A percentile compares a stretch with the other conserved stretches of the same genome.
Conservation (phyloP, 1,140 invertebrate species). For the Pachypsylla venusta region DNA sequence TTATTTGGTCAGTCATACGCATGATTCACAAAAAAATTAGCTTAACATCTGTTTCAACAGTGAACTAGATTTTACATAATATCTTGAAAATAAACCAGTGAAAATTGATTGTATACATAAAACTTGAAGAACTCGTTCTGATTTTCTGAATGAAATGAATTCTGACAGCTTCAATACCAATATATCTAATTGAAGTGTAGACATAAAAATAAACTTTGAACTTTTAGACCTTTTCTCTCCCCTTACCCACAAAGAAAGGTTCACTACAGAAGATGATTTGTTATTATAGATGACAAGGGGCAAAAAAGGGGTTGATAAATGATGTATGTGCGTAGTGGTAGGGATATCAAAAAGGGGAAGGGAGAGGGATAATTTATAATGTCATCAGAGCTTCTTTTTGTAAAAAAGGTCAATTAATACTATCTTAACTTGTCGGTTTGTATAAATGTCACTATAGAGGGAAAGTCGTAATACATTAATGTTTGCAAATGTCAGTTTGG, state of each 20-base stretch:
- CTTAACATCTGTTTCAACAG: too few relatives aligned
- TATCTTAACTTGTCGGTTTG: constrained; percentile 9
- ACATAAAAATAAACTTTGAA: constrained; percentile 3
- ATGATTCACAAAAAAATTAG: too few relatives aligned
- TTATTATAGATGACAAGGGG: constrained; percentile 9
- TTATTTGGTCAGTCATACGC: too few relatives aligned
- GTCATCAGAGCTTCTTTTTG: constrained; percentile 8
- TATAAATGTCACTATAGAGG: constrained; percentile 6
- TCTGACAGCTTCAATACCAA: background rate
- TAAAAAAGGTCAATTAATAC: constrained; percentile 9
- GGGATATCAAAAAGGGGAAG: constrained; percentile 2
- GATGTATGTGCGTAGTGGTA: constrained; percentile 8
- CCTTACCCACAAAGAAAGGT: constrained; percentile 1
- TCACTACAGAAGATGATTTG: constrained; percentile 2
- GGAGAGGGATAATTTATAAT: constrained; percentile 6
- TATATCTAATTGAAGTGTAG: constrained; percentile 4
- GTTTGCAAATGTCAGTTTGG: too few relatives aligned
- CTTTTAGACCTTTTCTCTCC: background rate
- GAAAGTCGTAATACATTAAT: constrained; percentile 1
- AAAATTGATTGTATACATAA: too few relatives aligned
- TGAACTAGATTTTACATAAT: too few relatives aligned
- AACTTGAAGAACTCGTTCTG: too few relatives aligned
- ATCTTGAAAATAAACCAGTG: too few relatives aligned
- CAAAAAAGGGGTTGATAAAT: constrained; percentile 9
- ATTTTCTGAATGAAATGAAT: too few relatives aligned